phyloP scores from a whole-genome alignment of 2,888 invertebrate species.

The Spisula subtruncata region DNA sequence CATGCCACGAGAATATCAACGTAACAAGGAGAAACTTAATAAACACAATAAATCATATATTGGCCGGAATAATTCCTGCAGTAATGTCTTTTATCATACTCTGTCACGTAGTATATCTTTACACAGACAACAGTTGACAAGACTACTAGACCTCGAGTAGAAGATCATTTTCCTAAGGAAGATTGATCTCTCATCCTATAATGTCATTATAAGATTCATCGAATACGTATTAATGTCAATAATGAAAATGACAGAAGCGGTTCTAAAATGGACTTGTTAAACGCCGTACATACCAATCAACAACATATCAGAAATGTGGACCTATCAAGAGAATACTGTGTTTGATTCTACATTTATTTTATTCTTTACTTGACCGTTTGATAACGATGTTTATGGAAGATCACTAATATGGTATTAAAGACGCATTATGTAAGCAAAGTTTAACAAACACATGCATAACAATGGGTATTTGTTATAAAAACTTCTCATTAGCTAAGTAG shows the following conservation, averaged over 20 bases:
- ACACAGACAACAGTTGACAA: neutral
- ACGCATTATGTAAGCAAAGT: no score
- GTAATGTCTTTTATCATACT: conserved; percentile 15
- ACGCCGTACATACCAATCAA: neutral
- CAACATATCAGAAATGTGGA: no score
- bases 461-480: no score
- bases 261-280: neutral
- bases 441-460: no score
- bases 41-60: conserved; percentile 16
- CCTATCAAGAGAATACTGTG: no score
- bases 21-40: neutral
- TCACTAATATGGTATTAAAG: no score
- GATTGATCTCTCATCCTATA: neutral
- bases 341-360: no score
- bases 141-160: neutral
- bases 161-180: conserved; percentile 10
- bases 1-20: neutral
- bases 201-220: conserved; percentile 7
- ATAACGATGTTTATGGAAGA: no score
- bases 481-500: no score
- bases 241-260: neutral
- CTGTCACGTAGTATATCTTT: conserved; percentile 3
- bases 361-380: no score
- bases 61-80: neutral
- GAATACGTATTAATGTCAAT: conserved; percentile 2